Evolutionary conservation across 2,113 vertebrate genomes (phyloP), one percentile per base, ranked within the genome.

Genomic region (Triplophysa rosa): DNA sequence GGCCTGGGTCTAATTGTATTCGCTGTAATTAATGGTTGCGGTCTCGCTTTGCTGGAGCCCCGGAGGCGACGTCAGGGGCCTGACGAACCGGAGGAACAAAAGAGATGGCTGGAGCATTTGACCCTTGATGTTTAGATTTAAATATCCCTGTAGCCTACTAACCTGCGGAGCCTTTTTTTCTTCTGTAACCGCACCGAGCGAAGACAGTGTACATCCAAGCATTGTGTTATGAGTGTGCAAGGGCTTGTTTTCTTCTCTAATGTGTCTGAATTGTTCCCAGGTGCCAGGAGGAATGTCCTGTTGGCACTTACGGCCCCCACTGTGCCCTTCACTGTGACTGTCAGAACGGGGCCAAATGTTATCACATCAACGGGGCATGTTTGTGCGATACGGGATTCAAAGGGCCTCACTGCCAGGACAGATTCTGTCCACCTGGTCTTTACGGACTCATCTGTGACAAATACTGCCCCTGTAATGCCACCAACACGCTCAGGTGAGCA

Each of bases 231-330:
- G 14, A 8, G 26, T 9, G 13, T 37, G 6, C 1, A 37, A 17
- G 63, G 65, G 2, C 23, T 29, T 63, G 74, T 13, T 37, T 29
- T 8, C 54, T 29, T 79, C 14, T 40, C 29, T 71, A 26, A 72
- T 24, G 42, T 64, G 24, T 70, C 24, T 56, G 12, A 66, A 24
- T 26, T 74, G 37, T 78, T 73, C 52, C 63, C 66, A 99, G 97
- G 90, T 99, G 98, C 87, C 98, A 99, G 83, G 96, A 99, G 80
- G 97, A 99, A 83, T 99, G 98, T 86, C 95, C 96, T 8, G 87
- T 98, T 0, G 97, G 97, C 67, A 97, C 92, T 0, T 99, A 94
- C 0, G 98, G 98, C 66, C 95, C 93, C 45, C 95, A 95, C 88
- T 99, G 98, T 81, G 85, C 93, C 0, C 95, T 95, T n/a, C 93